These are phyloP conservation scores for Mnemiopsis leidyi DNA, from an alignment of 37 sponge, comb jelly and placozoan genomes.

Conservation along the genomic window DNA sequence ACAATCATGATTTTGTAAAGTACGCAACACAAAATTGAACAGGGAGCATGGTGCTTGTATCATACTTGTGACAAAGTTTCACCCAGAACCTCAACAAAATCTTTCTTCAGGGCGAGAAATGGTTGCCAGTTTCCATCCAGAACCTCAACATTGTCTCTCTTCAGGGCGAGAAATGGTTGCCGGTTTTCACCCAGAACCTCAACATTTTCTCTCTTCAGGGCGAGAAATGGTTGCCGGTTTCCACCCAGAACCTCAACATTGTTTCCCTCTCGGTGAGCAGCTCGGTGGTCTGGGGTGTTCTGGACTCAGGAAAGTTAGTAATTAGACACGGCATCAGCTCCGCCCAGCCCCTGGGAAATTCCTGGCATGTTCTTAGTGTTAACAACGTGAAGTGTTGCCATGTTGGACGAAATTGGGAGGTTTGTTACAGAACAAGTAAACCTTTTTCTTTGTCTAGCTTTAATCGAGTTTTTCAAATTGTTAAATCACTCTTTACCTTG, in stretches of 20 bases:
- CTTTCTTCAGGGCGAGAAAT: background rate
- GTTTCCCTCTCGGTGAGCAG: background rate
- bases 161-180: slow-evolving; percentile 28
- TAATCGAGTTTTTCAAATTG: too few species aligned
- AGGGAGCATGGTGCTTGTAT: too few species aligned
- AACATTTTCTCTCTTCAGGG: background rate
- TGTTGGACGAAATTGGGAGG: background rate
- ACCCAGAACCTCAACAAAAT: too few species aligned
- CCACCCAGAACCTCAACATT: slow-evolving; percentile 2
- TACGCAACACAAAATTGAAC: too few species aligned
- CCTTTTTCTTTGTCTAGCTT: too few species aligned
- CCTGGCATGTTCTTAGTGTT: background rate
- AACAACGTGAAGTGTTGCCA: slow-evolving; percentile 29
- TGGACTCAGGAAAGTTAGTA: background rate
- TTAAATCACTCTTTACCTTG: too few species aligned
- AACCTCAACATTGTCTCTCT: background rate
- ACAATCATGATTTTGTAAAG: too few species aligned
- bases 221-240: slow-evolving; percentile 1
- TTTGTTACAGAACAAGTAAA: too few species aligned
- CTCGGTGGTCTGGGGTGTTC: slow-evolving; percentile 11
- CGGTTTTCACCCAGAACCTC: background rate
- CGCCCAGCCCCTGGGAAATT: background rate
- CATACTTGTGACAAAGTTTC: too few species aligned
- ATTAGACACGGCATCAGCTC: slow-evolving; percentile 13
- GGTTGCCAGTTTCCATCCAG: background rate